Evolutionary conservation across 1,140 invertebrate species (phyloP).

Genomic region (Bombus impatiens): DNA sequence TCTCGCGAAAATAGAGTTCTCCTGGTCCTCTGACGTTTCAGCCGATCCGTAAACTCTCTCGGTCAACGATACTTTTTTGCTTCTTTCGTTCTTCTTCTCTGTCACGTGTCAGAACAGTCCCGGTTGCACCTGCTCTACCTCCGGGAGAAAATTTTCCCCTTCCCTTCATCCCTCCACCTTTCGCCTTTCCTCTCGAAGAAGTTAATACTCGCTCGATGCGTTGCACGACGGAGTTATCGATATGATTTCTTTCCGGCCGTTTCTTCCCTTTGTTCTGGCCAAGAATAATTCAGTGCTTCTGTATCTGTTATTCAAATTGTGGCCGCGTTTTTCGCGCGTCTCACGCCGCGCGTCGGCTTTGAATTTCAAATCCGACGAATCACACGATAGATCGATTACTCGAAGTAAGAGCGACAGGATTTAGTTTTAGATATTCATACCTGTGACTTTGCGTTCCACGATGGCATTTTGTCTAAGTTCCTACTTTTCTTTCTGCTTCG

Average conservation of each 20-base stretch:
- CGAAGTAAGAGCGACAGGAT: slow-evolving; percentile 1
- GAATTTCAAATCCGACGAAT: slow-evolving; percentile 16
- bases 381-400: slow-evolving; percentile 26
- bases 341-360: slow-evolving; percentile 7
- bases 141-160: not conserved
- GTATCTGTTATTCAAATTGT: slow-evolving; percentile 26
- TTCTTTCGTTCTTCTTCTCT: not conserved
- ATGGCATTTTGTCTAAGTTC: no score
- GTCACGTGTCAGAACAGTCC: slow-evolving; percentile 32
- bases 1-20: slow-evolving; percentile 30
- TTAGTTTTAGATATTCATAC: not conserved
- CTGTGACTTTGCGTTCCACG: no score
- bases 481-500: no score
- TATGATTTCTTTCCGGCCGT: not conserved
- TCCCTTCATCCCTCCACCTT: not conserved
- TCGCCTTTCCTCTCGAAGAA: not conserved
- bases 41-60: slow-evolving; percentile 33
- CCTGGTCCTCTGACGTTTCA: slow-evolving; percentile 27
- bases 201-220: not conserved
- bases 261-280: not conserved
- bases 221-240: not conserved
- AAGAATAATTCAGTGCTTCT: slow-evolving; percentile 4
- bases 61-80: slow-evolving; percentile 12
- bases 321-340: slow-evolving; percentile 14
- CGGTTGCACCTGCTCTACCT: not conserved